A percentile compares a stretch with the other conserved stretches of the same genome.
These are phyloP conservation scores for Ursus arctos DNA, from an alignment of 2,113 vertebrate genomes.

Conservation along the genomic window DNA sequence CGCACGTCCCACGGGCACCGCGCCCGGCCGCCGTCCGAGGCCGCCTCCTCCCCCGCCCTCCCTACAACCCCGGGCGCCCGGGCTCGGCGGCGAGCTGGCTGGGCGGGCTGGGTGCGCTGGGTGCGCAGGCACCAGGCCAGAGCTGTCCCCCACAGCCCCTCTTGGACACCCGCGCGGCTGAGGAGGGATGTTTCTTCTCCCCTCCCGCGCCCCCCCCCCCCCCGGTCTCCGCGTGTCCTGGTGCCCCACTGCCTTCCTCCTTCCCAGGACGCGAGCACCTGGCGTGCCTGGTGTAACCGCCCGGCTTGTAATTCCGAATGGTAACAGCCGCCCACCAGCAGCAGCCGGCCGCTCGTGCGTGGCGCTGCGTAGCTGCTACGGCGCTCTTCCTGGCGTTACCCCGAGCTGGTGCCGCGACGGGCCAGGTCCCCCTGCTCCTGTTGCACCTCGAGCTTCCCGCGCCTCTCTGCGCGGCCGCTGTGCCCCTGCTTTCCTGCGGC, in stretches of 20 bases:
- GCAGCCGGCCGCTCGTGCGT: not conserved
- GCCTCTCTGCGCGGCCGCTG: not conserved
- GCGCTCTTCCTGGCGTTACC: not conserved
- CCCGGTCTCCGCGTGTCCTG: not conserved
- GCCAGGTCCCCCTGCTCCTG: not conserved
- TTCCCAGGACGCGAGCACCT: not conserved
- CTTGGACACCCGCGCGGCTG: not conserved
- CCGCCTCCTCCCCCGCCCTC: not conserved
- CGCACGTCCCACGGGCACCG: not conserved
- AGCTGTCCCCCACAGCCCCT: not conserved
- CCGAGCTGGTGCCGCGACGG: not conserved
- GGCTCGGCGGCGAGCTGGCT: not conserved
- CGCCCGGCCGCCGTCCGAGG: not conserved
- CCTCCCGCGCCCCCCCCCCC: rapidly evolving
- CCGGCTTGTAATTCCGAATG: not conserved
- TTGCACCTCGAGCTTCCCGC: conserved; percentile 44
- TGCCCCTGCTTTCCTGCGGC: not conserved
- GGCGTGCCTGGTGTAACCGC: not conserved
- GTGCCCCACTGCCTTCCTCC: not conserved
- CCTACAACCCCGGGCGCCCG: too few relatives aligned
- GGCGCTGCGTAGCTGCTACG: not conserved
- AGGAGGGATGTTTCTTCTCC: too few relatives aligned
- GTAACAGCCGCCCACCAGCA: not conserved
- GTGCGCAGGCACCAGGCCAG: not conserved
- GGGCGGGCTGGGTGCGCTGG: not conserved